Evolutionary conservation across 2,113 vertebrate species (phyloP).

Genomic region (Tupaia tana): DNA sequence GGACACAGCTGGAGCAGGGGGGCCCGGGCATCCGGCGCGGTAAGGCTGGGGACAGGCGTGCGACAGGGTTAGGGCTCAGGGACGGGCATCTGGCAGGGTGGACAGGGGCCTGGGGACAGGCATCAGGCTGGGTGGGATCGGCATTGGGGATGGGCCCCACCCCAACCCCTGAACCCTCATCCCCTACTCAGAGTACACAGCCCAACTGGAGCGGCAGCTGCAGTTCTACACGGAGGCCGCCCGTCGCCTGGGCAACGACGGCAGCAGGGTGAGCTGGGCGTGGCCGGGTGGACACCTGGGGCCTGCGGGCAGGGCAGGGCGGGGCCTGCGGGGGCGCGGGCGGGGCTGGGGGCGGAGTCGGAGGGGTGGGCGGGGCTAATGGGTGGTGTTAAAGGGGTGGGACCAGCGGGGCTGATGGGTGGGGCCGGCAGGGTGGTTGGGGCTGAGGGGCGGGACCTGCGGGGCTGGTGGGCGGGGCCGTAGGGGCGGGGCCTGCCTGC

Average conservation of each 20-base stretch:
- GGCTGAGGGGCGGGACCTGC: too few relatives aligned
- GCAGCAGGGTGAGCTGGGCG: constrained; percentile 88
- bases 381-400: too few relatives aligned
- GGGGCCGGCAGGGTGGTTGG: too few relatives aligned
- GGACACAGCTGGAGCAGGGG: constrained; percentile 89
- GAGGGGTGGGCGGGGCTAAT: too few relatives aligned
- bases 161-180: neutral
- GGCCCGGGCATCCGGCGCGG: constrained; percentile 87
- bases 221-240: constrained; percentile 90
- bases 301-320: fast-evolving
- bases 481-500: fast-evolving
- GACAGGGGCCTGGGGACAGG: fast-evolving
- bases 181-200: constrained; percentile 88
- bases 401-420: too few relatives aligned
- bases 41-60: constrained; percentile 60
- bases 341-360: too few relatives aligned
- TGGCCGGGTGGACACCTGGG: neutral
- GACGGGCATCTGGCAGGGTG: fast-evolving
- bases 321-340: fast-evolving
- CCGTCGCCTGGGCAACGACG: constrained; percentile 90
- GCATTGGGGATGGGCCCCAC: constrained; percentile 61
- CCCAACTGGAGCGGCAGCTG: constrained; percentile 87
- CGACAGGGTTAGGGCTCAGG: neutral
- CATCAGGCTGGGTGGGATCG: too few relatives aligned
- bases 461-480: too few relatives aligned